These are phyloP conservation scores for Azorinus chamasolen DNA, from an alignment of 2,888 invertebrate species.

Conservation along the genomic window DNA sequence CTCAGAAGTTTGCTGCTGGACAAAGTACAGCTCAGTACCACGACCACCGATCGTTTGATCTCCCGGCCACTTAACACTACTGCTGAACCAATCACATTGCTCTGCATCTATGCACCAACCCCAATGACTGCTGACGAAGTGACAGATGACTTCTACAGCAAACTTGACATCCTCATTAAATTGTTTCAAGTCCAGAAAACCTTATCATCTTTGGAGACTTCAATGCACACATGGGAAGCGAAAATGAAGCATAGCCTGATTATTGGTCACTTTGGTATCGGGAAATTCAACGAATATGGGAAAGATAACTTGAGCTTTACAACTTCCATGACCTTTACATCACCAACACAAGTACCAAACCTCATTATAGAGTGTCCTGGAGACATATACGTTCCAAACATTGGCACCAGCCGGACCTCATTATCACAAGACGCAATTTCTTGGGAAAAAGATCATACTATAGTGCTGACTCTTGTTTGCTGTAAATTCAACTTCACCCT, in stretches of 20 bases:
- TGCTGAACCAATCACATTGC: background rate
- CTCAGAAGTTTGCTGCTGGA: no score
- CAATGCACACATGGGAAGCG: background rate
- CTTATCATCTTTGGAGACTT: no score
- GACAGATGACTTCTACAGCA: background rate
- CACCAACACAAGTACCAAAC: background rate
- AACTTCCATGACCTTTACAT: no score
- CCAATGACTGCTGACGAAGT: no score
- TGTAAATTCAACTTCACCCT: background rate
- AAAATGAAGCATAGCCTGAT: background rate
- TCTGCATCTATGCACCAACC: constrained; percentile 2
- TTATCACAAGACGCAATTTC: background rate
- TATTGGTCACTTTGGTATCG: no score
- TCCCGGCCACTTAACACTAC: background rate
- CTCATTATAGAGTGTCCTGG: background rate
- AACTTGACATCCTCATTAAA: background rate
- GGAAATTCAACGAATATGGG: background rate
- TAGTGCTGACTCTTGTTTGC: constrained; percentile 1
- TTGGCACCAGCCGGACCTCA: constrained; percentile 1
- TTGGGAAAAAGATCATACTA: background rate
- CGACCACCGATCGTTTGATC: background rate
- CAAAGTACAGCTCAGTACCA: background rate
- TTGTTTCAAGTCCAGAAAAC: background rate
- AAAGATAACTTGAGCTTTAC: no score
- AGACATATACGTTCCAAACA: constrained; percentile 1